Evolutionary conservation across 2,888 invertebrate species (phyloP).

Genomic region (Julus scanicus): DNA sequence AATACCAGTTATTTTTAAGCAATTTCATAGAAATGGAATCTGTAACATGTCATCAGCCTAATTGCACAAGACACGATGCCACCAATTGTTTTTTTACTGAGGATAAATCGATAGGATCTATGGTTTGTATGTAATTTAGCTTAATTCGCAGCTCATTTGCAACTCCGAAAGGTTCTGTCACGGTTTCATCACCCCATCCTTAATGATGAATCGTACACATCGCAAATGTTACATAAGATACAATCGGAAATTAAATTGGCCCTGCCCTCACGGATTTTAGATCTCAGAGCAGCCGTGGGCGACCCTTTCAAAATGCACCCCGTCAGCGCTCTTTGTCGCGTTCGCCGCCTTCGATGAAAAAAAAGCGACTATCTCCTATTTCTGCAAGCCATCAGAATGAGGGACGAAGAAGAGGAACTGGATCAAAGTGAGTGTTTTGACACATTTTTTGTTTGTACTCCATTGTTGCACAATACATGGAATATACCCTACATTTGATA

Average conservation of each 20-base stretch:
- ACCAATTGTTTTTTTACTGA: no score
- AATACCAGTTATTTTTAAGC: neutral
- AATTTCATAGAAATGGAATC: neutral
- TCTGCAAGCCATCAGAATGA: conserved; percentile 27
- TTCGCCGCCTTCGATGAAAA: conserved; percentile 40
- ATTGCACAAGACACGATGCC: no score
- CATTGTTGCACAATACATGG: neutral
- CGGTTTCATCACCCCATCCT: conserved; percentile 39
- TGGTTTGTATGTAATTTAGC: conserved; percentile 46
- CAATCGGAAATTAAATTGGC: conserved; percentile 31
- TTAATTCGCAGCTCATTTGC: neutral
- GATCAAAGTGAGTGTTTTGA: neutral
- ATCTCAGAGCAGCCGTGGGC: conserved; percentile 46
- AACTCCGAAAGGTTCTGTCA: neutral
- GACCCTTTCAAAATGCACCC: conserved; percentile 40
- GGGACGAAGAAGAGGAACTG: conserved; percentile 32
- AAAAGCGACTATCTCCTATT: conserved; percentile 12
- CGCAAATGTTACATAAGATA: neutral
- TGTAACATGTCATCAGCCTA: no score
- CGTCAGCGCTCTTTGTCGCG: conserved; percentile 11
- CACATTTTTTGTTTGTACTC: neutral
- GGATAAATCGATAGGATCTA: neutral
- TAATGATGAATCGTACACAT: conserved; percentile 1
- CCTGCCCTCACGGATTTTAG: conserved; percentile 48
- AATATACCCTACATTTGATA: neutral